These are phyloP conservation scores for Pogonocherus hispidulus DNA, from an alignment of 2,888 invertebrate species.

Conservation along the genomic window DNA sequence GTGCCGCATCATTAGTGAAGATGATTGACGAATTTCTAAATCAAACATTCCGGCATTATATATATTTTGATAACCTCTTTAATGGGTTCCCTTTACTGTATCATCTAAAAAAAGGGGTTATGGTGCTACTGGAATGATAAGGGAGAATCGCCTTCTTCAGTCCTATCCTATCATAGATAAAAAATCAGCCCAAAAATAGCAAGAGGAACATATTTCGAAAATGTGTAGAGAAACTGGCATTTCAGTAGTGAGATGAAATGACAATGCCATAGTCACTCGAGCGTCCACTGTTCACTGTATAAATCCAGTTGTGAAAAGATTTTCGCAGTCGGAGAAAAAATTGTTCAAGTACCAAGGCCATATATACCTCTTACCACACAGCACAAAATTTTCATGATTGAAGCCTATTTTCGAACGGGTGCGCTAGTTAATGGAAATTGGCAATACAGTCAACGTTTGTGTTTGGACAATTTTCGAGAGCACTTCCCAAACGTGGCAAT, in stretches of 20 bases:
- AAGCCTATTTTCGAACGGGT: no score
- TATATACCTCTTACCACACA: no score
- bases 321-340: slow-evolving; percentile 10
- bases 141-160: slow-evolving; percentile 49
- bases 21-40: slow-evolving; percentile 40
- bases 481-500: no score
- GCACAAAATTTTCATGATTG: no score
- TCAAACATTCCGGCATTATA: slow-evolving; percentile 31
- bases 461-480: no score
- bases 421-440: no score
- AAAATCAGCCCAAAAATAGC: not conserved
- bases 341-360: slow-evolving; percentile 11
- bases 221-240: slow-evolving; percentile 2
- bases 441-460: no score
- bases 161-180: not conserved
- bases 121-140: slow-evolving; percentile 49
- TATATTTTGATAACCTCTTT: slow-evolving; percentile 47
- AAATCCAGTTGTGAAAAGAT: slow-evolving; percentile 14
- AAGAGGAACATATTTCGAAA: not conserved
- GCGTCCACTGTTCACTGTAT: not conserved
- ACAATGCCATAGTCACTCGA: not conserved
- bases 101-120: slow-evolving; percentile 41
- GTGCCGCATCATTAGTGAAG: slow-evolving; percentile 38
- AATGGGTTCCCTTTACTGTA: slow-evolving; percentile 35
- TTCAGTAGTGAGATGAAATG: not conserved